Percentiles rank a stretch among this genome's conserved stretches.
Conservation (phyloP, 2,113 vertebrate genomes). For the Pterocles burchelli region DNA sequence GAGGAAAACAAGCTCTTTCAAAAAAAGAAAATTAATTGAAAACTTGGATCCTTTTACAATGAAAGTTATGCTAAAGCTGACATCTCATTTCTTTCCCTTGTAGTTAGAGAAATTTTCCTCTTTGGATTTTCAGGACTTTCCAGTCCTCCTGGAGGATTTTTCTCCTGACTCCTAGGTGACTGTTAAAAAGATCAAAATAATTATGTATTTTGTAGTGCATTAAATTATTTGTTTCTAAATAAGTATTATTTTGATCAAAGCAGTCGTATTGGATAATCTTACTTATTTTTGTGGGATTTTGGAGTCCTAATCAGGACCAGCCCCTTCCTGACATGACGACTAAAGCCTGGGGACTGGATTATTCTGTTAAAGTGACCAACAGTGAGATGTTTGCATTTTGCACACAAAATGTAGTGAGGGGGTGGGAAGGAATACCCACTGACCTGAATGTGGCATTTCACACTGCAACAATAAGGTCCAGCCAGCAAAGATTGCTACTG, state of each 20-base stretch:
- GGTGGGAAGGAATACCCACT: background rate
- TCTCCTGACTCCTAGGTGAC: background rate
- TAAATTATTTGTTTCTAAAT: background rate
- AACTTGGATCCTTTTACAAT: background rate
- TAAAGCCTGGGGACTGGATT: background rate
- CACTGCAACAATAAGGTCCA: background rate
- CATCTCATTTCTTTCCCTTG: background rate
- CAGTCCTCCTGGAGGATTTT: background rate
- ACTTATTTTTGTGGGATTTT: background rate
- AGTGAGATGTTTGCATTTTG: background rate
- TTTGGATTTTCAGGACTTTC: background rate
- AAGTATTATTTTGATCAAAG: background rate
- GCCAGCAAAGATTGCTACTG: constrained; percentile 31
- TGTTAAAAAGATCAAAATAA: background rate
- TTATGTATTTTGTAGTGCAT: background rate
- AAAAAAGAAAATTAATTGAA: background rate
- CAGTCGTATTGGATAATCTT: background rate
- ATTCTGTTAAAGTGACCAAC: background rate
- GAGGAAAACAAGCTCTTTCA: background rate
- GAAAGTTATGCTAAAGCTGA: background rate
- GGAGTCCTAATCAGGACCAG: background rate
- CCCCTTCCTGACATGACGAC: background rate
- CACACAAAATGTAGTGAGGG: background rate
- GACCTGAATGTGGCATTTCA: background rate
- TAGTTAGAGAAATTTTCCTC: background rate